Percentiles rank a stretch among this genome's conserved stretches.
phyloP scores from a whole-genome alignment of 2,888 invertebrate species.

The Ametastegia equiseti region DNA sequence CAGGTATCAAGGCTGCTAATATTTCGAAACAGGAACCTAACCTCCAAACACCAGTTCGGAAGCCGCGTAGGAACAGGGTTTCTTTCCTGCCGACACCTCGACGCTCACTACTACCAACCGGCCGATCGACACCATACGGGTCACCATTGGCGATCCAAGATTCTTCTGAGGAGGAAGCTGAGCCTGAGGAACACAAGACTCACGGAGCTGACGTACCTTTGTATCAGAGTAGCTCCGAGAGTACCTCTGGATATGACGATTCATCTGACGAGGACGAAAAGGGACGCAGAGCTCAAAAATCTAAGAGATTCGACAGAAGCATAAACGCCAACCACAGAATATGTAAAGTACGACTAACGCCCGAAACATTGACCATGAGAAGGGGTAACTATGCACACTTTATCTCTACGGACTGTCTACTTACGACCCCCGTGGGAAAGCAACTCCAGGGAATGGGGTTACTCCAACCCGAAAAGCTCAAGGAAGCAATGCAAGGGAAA shows the following conservation, averaged over 20 bases:
- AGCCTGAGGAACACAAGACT: neutral
- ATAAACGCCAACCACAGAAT: too few species aligned
- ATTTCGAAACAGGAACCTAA: too few species aligned
- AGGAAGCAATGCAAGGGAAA: neutral
- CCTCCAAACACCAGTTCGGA: neutral
- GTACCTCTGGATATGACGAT: too few species aligned
- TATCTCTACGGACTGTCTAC: neutral
- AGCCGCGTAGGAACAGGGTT: neutral
- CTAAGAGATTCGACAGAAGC: too few species aligned
- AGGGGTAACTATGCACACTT: conserved; percentile 2
- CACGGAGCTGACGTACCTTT: too few species aligned
- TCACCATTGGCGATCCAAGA: neutral
- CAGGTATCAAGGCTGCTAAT: too few species aligned
- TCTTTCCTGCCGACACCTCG: conserved; percentile 9
- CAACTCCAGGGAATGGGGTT: neutral
- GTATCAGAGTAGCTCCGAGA: neutral
- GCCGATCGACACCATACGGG: neutral
- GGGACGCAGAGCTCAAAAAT: too few species aligned
- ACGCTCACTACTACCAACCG: neutral
- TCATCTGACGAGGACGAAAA: too few species aligned
- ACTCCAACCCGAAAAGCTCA: neutral
- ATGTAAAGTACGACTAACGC: neutral
- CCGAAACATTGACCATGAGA: neutral
- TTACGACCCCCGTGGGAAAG: neutral
- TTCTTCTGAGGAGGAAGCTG: too few species aligned